Percentiles rank a stretch among this genome's conserved stretches.
Evolutionary conservation across 2,113 vertebrate species (phyloP).

Genomic region (Salvelinus alpinus): DNA sequence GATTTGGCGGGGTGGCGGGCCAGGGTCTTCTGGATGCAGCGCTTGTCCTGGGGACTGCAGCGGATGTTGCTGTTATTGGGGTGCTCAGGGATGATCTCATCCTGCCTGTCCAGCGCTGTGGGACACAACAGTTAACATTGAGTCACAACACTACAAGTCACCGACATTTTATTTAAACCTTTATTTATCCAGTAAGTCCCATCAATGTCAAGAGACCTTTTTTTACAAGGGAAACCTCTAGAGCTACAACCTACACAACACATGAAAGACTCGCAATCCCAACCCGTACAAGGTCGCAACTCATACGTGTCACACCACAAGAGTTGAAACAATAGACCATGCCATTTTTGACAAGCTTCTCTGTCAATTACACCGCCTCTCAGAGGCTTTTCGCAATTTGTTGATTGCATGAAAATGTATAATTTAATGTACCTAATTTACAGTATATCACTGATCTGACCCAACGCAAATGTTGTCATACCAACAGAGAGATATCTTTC

Average conservation of each 20-base stretch:
- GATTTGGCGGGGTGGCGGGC: slow-evolving; percentile 75
- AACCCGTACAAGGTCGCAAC: neutral
- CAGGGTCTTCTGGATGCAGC: slow-evolving; percentile 86
- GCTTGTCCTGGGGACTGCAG: slow-evolving; percentile 86
- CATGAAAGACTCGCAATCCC: neutral
- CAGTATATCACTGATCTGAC: too few relatives aligned
- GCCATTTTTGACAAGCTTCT: too few relatives aligned
- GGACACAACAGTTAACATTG: neutral
- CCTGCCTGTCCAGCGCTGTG: slow-evolving; percentile 80
- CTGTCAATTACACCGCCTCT: too few relatives aligned
- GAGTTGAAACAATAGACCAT: too few relatives aligned
- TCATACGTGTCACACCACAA: too few relatives aligned
- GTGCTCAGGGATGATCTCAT: slow-evolving; percentile 78
- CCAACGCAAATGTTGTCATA: too few relatives aligned
- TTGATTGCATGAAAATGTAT: too few relatives aligned
- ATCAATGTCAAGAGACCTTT: too few relatives aligned
- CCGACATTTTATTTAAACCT: neutral
- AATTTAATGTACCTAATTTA: too few relatives aligned
- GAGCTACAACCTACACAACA: neutral
- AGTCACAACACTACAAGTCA: neutral
- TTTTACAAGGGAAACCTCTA: too few relatives aligned
- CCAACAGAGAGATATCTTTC: too few relatives aligned
- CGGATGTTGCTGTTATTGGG: slow-evolving; percentile 90
- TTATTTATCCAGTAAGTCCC: neutral
- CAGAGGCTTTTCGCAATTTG: neutral